These are phyloP conservation scores for Eristalis tenax DNA, from an alignment of 2,888 invertebrate species.

Conservation along the genomic window DNA sequence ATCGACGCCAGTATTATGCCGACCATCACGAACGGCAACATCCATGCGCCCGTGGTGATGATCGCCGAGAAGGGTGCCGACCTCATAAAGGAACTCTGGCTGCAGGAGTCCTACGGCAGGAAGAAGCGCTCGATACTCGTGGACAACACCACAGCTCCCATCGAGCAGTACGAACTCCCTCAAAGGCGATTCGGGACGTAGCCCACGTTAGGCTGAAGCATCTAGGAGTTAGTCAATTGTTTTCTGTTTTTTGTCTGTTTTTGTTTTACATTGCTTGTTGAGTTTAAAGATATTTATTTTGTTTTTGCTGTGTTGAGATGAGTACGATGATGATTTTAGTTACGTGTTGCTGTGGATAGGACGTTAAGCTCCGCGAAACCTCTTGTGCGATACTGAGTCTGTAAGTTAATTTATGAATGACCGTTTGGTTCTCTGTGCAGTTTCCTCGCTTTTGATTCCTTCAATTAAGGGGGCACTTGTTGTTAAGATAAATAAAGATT, in stretches of 20 bases:
- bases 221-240: conserved; percentile 22
- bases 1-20: conserved; percentile 96
- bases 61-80: conserved; percentile 93
- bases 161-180: conserved; percentile 49
- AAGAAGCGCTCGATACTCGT: conserved; percentile 44
- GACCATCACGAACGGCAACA: conserved; percentile 91
- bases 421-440: conserved; percentile 1
- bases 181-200: conserved; percentile 49
- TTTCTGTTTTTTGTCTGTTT: not conserved
- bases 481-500: conserved; percentile 26
- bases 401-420: conserved; percentile 36
- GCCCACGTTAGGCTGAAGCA: not conserved
- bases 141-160: conserved; percentile 13
- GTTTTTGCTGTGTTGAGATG: conserved; percentile 14
- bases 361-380: not conserved
- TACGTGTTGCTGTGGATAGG: conserved; percentile 23
- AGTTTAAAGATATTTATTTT: conserved; percentile 38
- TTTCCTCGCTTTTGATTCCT: conserved; percentile 20
- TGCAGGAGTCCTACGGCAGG: conserved; percentile 74
- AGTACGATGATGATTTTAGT: conserved; percentile 9
- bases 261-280: conserved; percentile 18
- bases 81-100: conserved; percentile 89
- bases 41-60: conserved; percentile 94
- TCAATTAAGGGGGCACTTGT: not conserved
- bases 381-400: conserved; percentile 38